These are phyloP conservation scores for Myotis yumanensis DNA, from an alignment of 2,113 vertebrate genomes.

Conservation along the genomic window DNA sequence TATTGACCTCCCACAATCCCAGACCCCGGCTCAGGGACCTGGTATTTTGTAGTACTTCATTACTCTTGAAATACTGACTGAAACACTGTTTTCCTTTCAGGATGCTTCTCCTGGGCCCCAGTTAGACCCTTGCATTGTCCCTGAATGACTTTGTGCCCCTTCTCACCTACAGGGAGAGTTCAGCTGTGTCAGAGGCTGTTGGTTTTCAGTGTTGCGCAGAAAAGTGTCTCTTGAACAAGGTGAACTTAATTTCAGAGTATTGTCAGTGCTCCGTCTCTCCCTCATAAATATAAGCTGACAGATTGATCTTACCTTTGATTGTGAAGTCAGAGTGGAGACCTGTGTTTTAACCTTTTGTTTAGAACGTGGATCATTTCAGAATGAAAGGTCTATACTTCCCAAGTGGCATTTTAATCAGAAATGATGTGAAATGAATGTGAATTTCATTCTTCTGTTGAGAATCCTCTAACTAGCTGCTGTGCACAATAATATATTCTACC, in stretches of 20 bases:
- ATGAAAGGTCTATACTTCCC: slow-evolving; percentile 66
- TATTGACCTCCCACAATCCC: neutral
- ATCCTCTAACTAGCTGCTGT: neutral
- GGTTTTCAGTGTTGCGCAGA: neutral
- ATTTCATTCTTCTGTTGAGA: slow-evolving; percentile 61
- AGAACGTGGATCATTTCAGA: slow-evolving; percentile 21
- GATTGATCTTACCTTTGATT: slow-evolving; percentile 56
- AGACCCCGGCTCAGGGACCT: neutral
- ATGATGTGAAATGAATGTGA: slow-evolving; percentile 61
- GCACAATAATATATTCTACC: neutral
- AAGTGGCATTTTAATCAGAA: slow-evolving; percentile 68
- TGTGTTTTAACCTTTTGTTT: slow-evolving; percentile 69
- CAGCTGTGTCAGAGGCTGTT: neutral
- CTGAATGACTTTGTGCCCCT: neutral
- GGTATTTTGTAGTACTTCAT: neutral
- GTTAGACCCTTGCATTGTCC: neutral
- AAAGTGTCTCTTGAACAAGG: slow-evolving; percentile 4
- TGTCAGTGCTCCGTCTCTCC: neutral
- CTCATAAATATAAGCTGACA: slow-evolving; percentile 53
- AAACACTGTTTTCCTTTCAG: neutral
- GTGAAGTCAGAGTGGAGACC: slow-evolving; percentile 35
- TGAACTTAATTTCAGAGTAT: slow-evolving; percentile 1
- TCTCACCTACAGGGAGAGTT: neutral
- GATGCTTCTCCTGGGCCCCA: neutral
- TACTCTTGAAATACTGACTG: neutral